Evolutionary conservation across 2,113 vertebrate species (phyloP).

Genomic region (Oryzias curvinotus): DNA sequence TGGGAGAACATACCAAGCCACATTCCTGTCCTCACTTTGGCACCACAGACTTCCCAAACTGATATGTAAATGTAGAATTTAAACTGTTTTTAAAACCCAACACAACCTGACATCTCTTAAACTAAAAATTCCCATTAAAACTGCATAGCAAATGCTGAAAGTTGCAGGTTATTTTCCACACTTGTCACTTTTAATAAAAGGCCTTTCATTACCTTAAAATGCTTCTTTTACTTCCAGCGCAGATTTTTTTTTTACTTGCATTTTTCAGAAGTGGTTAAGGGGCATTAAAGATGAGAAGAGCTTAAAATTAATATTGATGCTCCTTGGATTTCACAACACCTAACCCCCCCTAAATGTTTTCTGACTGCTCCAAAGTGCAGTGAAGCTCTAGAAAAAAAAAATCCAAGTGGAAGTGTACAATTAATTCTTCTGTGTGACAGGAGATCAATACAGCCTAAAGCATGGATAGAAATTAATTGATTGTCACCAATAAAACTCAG

Average conservation of each 20-base stretch:
- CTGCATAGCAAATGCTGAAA: not conserved
- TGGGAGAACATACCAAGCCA: too few species aligned
- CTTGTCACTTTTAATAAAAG: slow-evolving; percentile 6
- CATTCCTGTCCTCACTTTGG: too few species aligned
- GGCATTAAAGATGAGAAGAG: slow-evolving; percentile 9
- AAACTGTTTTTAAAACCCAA: too few species aligned
- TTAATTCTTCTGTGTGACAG: slow-evolving; percentile 70
- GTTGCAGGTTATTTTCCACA: slow-evolving; percentile 4
- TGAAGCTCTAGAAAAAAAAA: slow-evolving; percentile 24
- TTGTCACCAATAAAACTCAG: slow-evolving; percentile 82
- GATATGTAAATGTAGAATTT: too few species aligned
- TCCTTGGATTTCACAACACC: slow-evolving; percentile 11
- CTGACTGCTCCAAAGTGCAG: slow-evolving; percentile 8
- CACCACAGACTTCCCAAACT: too few species aligned
- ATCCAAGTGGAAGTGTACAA: slow-evolving; percentile 58
- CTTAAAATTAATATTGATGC: slow-evolving; percentile 27
- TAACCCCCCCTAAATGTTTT: slow-evolving; percentile 13
- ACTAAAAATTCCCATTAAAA: slow-evolving; percentile 1
- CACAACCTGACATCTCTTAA: too few species aligned
- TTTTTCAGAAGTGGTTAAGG: not conserved
- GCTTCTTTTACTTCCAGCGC: slow-evolving; percentile 7
- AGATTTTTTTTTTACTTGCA: not conserved
- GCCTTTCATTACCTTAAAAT: not conserved
- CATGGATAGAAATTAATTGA: slow-evolving; percentile 77
- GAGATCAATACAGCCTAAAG: slow-evolving; percentile 75